Evolutionary conservation across 2,797 vertebrate genomes (phyloP).

Genomic region (Muscicapa striata): DNA sequence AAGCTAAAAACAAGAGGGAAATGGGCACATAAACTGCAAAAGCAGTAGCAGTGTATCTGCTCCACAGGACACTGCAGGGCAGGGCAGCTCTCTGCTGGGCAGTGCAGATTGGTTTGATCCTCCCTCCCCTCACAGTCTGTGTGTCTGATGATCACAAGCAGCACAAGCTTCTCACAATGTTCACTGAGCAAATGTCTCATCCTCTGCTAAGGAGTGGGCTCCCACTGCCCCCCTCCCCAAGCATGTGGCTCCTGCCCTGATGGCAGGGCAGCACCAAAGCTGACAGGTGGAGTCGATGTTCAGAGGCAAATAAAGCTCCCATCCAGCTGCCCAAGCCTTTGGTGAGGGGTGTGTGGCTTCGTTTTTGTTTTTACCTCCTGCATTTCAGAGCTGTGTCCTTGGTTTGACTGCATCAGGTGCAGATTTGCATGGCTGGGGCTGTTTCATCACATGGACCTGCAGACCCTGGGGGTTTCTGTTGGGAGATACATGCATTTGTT

Average conservation of each 20-base stretch:
- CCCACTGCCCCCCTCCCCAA: neutral
- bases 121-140: neutral
- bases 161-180: neutral
- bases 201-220: neutral
- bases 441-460: neutral
- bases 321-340: neutral
- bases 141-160: neutral
- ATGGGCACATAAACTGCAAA: neutral
- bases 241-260: neutral
- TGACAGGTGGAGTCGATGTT: neutral
- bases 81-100: neutral
- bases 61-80: neutral
- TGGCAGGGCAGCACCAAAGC: neutral
- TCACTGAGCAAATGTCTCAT: neutral
- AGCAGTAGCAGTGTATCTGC: neutral
- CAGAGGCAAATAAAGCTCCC: neutral
- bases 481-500: neutral
- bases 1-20: neutral
- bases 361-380: neutral
- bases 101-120: neutral
- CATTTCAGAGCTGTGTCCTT: neutral
- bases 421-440: neutral
- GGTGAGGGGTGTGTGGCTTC: neutral
- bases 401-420: neutral
- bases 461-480: neutral